Evolutionary conservation across 92 coral and sea anemone genomes (phyloP).

Genomic region (Zoanthus gigantus): DNA sequence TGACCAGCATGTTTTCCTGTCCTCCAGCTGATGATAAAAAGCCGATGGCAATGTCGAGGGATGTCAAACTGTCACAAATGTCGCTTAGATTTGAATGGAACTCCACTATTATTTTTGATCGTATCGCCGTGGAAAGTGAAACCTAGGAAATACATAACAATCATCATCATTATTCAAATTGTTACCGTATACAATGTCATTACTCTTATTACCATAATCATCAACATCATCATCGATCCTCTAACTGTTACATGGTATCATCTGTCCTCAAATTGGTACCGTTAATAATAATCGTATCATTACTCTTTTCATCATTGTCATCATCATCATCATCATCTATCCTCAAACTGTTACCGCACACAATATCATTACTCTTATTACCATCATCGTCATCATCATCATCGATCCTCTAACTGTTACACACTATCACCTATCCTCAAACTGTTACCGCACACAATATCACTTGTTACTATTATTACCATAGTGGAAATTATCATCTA

Average conservation of each 20-base stretch:
- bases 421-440: no score
- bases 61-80: constrained; percentile 79
- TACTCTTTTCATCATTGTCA: no score
- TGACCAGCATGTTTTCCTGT: constrained; percentile 64
- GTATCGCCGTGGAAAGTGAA: constrained; percentile 60
- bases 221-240: no score
- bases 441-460: no score
- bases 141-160: constrained; percentile 31
- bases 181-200: not conserved
- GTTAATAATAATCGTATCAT: no score
- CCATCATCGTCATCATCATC: no score
- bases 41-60: constrained; percentile 87
- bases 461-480: not conserved
- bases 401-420: no score
- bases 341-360: no score
- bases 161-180: not conserved
- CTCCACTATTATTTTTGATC: constrained; percentile 58
- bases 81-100: constrained; percentile 69
- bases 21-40: constrained; percentile 88
- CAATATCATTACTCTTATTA: no score
- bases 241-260: not conserved
- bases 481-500: not conserved
- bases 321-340: no score
- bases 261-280: not conserved
- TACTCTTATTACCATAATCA: no score